phyloP scores from a whole-genome alignment of 2,113 vertebrate species.

The Rhabdomys dilectus region DNA sequence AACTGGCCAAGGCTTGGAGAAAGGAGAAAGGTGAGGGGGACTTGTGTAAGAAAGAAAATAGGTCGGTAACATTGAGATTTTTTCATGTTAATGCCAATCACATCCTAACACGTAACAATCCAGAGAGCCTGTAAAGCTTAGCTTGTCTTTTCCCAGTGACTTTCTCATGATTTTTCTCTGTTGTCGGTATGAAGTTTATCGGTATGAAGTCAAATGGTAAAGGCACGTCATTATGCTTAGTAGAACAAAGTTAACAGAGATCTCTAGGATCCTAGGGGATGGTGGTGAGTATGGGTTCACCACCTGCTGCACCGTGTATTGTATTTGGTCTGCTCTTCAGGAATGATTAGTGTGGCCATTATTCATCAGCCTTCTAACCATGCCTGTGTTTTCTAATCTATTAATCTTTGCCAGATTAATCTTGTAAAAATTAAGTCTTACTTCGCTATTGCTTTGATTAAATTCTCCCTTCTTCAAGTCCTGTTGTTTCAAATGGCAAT shows the following conservation, averaged over 20 bases:
- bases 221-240: background rate
- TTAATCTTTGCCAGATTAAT: background rate
- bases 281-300: background rate
- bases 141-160: background rate
- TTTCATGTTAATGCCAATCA: background rate
- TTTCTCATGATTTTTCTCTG: no score
- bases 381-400: background rate
- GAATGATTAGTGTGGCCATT: background rate
- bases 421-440: constrained; percentile 22
- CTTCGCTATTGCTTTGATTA: background rate
- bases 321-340: background rate
- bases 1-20: background rate
- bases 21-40: background rate
- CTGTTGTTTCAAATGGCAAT: background rate
- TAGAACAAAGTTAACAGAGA: background rate
- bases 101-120: background rate
- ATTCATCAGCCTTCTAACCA: background rate
- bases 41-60: background rate
- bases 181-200: background rate
- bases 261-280: background rate
- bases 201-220: background rate
- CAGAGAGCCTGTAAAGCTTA: background rate
- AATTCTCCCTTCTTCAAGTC: background rate
- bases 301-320: background rate
- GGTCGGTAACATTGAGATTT: background rate